Evolutionary conservation across 2,888 invertebrate genomes (phyloP).

Genomic region (Leptinotarsa haldemani): DNA sequence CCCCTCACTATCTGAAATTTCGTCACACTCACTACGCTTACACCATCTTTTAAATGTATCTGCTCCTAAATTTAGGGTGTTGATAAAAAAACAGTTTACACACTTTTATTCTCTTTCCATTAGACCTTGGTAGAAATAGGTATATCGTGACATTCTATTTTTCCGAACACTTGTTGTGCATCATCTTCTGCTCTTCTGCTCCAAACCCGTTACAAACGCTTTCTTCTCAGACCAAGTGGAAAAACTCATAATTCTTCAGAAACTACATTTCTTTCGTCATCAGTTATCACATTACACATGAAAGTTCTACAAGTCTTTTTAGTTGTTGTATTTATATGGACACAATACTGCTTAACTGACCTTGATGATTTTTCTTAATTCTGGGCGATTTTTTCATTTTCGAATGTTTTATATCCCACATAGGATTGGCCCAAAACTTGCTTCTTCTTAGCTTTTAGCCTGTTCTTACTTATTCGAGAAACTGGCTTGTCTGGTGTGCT

Average conservation of each 20-base stretch:
- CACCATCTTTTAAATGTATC: conserved; percentile 21
- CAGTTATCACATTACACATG: conserved; percentile 14
- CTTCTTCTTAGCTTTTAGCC: background rate
- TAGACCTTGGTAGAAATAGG: background rate
- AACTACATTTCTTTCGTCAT: background rate
- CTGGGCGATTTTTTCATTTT: conserved; percentile 7
- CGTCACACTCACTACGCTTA: background rate
- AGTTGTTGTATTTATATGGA: conserved; percentile 13
- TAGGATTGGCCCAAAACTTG: background rate
- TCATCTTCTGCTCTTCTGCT: background rate
- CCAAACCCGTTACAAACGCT: conserved; percentile 18
- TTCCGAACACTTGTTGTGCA: background rate
- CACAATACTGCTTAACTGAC: conserved; percentile 10
- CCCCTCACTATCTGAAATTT: background rate
- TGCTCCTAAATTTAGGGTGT: conserved; percentile 16
- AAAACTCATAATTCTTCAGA: background rate
- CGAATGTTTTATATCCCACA: conserved; percentile 12
- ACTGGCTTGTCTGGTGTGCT: background rate
- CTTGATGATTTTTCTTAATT: conserved; percentile 19
- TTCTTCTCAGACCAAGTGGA: conserved; percentile 14
- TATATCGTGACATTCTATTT: background rate
- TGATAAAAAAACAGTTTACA: background rate
- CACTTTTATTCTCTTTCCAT: background rate
- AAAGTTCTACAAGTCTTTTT: conserved; percentile 1
- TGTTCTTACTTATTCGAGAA: background rate